These are phyloP conservation scores for Corythornis vintsioides DNA, from an alignment of 2,113 vertebrate genomes.

Conservation along the genomic window DNA sequence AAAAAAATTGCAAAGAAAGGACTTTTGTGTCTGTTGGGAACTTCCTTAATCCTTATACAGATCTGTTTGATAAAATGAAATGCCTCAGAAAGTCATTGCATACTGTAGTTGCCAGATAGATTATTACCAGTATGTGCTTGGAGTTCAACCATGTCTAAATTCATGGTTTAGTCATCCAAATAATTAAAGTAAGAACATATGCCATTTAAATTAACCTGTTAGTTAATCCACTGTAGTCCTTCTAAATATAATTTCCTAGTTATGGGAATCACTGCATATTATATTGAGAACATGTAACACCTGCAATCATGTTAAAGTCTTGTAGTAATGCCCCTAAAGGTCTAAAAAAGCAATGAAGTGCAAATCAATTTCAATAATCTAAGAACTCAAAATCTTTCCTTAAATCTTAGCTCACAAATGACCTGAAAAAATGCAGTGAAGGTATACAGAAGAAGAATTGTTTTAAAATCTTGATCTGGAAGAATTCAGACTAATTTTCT, in stretches of 20 bases:
- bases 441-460: neutral
- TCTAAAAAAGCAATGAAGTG: constrained; percentile 6
- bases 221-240: neutral
- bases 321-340: neutral
- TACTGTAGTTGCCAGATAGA: neutral
- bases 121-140: neutral
- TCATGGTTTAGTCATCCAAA: neutral
- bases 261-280: neutral
- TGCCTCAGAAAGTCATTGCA: constrained; percentile 15
- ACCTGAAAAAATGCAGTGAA: neutral
- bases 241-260: neutral
- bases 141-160: constrained; percentile 30
- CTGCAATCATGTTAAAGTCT: neutral
- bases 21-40: neutral
- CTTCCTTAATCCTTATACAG: neutral
- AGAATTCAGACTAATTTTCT: neutral
- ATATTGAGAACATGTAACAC: neutral
- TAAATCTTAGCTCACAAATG: neutral
- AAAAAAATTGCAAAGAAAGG: neutral
- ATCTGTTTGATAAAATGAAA: constrained; percentile 34
- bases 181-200: neutral
- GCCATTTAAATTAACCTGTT: constrained; percentile 29
- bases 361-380: neutral
- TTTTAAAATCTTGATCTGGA: neutral
- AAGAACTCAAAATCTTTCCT: neutral